Base-by-base conservation (phyloP, 2,797 vertebrate species). In the Bradypodion ventrale region DNA sequence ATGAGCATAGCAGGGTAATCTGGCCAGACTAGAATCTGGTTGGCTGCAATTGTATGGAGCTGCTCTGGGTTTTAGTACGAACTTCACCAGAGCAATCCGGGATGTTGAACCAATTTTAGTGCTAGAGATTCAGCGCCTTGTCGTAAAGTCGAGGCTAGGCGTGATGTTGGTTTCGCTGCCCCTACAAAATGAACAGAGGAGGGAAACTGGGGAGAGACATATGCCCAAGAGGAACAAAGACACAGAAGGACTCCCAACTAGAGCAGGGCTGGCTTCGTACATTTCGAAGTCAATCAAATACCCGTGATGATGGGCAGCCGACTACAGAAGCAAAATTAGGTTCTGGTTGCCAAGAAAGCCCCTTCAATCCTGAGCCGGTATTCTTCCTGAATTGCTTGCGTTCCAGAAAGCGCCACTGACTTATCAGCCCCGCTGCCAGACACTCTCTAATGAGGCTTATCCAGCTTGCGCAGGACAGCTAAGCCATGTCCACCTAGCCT, bases 361-460 rank as follows among this genome's bases (percentile, higher is more conserved):
- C 32, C 15, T 69, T 69, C 89, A 87, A 89, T 89, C 79, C 49
- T 75, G 82, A 83, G 40, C 44, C 32, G 1, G 80, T 79, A 73
- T 78, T 69, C 62, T 37, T 83, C 49, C 83, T 68, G 89, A 92
- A 90, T 83, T 77, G 85, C 87, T 84, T 42, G 65, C 85, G 76
- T 83, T 80, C 0, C 0, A 56, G 69, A 69, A 68, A 88, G 68
- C 0, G 0, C 52, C 0, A 6, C 62, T 76, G 63, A 75, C 68
- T 92, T 90, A 87, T 92, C 91, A 90, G 77, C 83, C 42, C 66
- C 40, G 13, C 7, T 87, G 90, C 92, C 92, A 92, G 91, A 86
- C 87, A 87, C 89, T 88, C 73, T 88, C 85, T 92, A 92, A 93
- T 92, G 91, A 92, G 86, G 84, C 93, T 94, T 93, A 93, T 93